These are phyloP conservation scores for Tenualosa thibaudeaui DNA, from an alignment of 2,797 vertebrate genomes.

Conservation along the genomic window DNA sequence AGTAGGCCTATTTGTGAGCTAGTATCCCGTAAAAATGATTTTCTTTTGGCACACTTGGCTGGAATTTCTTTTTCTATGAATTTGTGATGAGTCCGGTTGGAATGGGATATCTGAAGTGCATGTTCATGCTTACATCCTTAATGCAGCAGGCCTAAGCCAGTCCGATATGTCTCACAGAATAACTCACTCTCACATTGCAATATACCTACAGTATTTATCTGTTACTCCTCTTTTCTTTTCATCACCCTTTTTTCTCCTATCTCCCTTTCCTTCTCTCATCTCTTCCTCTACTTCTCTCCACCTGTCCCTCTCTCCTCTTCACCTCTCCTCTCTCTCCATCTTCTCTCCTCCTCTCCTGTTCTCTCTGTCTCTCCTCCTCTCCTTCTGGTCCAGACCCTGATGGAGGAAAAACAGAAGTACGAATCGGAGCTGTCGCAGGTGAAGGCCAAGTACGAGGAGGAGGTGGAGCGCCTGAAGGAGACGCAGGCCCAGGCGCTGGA, in stretches of 20 bases:
- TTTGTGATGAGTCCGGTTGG: not conserved
- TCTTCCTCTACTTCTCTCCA: not conserved
- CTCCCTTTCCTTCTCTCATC: not conserved
- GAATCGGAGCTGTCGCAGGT: conserved; percentile 89
- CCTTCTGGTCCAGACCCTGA: conserved; percentile 77
- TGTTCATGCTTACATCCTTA: not conserved
- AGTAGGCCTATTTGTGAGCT: not conserved
- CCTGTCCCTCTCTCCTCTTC: conserved; percentile 24
- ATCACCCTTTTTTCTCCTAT: not conserved
- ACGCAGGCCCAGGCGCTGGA: conserved; percentile 87
- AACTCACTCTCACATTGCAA: not conserved
- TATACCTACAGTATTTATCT: not conserved
- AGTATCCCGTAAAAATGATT: not conserved
- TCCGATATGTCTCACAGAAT: not conserved
- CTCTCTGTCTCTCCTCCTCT: not conserved
- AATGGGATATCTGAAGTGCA: not conserved
- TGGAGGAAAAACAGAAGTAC: conserved; percentile 90
- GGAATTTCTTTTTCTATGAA: not conserved
- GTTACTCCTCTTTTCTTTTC: not conserved
- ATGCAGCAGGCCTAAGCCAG: not conserved
- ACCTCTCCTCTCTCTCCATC: conserved; percentile 21
- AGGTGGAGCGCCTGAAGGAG: conserved; percentile 84
- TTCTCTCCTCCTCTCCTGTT: not conserved
- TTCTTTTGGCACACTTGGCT: not conserved
- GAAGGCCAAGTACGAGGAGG: conserved; percentile 86